These are phyloP conservation scores for Tonatia bakeri DNA, from an alignment of 2,113 vertebrate genomes.

Conservation along the genomic window DNA sequence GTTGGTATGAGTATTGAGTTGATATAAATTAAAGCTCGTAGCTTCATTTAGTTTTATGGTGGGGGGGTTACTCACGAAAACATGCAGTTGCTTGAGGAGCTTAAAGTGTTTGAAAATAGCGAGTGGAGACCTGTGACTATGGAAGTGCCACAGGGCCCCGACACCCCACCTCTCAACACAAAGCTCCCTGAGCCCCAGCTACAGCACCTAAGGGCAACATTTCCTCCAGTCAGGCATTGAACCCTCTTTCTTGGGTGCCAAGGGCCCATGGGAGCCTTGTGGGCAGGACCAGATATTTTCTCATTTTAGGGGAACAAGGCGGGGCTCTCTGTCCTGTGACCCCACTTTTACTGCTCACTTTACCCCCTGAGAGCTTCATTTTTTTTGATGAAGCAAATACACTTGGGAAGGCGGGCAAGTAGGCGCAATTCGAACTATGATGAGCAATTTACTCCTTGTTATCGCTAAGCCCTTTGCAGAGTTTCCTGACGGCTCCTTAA, in stretches of 20 bases:
- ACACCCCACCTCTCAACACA: background rate
- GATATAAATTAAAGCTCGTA: background rate
- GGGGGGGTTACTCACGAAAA: background rate
- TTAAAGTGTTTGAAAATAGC: background rate
- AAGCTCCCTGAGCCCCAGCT: background rate
- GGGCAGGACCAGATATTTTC: background rate
- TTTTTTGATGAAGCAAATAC: background rate
- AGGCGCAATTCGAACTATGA: background rate
- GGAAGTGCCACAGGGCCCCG: background rate
- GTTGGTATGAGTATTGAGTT: slow-evolving; percentile 18
- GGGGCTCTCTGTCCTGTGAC: background rate
- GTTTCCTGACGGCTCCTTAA: background rate
- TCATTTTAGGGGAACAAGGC: background rate
- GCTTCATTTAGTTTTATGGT: background rate
- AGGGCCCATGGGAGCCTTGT: background rate
- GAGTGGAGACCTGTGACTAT: background rate
- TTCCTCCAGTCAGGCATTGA: background rate
- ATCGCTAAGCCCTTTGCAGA: background rate
- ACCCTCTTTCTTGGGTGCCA: too few species aligned
- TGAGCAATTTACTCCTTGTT: background rate
- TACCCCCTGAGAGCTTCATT: background rate
- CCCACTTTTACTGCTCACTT: background rate
- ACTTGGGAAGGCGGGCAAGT: background rate
- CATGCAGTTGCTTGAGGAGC: background rate
- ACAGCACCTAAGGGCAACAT: background rate